Percentiles rank a stretch among this genome's conserved stretches.
phyloP scores from a whole-genome alignment of 2,113 vertebrate genomes.

The Hirundichthys speculiger region DNA sequence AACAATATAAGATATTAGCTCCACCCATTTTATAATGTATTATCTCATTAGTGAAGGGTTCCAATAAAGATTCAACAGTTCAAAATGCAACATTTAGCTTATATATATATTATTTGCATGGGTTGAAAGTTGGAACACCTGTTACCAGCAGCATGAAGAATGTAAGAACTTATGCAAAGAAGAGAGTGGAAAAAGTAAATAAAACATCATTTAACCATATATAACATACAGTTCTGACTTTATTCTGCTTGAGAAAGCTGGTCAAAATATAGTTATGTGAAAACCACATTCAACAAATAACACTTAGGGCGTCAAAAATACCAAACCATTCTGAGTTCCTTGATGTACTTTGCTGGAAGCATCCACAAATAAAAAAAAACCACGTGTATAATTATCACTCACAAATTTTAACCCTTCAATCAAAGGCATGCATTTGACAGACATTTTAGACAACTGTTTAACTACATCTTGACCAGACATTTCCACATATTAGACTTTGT shows the following conservation, averaged over 20 bases:
- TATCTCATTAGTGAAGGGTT: no score
- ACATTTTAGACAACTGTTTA: slow-evolving; percentile 47
- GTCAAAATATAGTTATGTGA: slow-evolving; percentile 74
- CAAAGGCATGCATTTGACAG: slow-evolving; percentile 52
- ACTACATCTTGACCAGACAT: slow-evolving; percentile 71
- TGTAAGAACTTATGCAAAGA: no score
- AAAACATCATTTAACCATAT: slow-evolving; percentile 23
- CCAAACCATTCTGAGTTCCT: slow-evolving; percentile 4
- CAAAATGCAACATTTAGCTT: no score
- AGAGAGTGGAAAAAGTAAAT: slow-evolving; percentile 3
- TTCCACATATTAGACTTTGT: slow-evolving; percentile 49
- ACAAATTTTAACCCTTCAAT: slow-evolving; percentile 20
- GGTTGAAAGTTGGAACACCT: no score
- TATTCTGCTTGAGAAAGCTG: slow-evolving; percentile 64
- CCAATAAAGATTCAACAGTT: no score
- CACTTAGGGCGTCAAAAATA: slow-evolving; percentile 35
- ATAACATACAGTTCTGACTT: slow-evolving; percentile 51
- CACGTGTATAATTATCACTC: slow-evolving; percentile 6
- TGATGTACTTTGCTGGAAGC: slow-evolving; percentile 9
- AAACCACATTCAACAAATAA: slow-evolving; percentile 47
- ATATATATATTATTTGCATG: no score
- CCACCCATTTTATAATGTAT: no score
- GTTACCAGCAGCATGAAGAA: no score
- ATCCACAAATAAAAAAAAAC: slow-evolving; percentile 22
- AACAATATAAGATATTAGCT: no score